Evolutionary conservation across 2,797 vertebrate species (phyloP), one percentile per base, ranked within the genome.

Genomic region (Macroramphosus scolopax): DNA sequence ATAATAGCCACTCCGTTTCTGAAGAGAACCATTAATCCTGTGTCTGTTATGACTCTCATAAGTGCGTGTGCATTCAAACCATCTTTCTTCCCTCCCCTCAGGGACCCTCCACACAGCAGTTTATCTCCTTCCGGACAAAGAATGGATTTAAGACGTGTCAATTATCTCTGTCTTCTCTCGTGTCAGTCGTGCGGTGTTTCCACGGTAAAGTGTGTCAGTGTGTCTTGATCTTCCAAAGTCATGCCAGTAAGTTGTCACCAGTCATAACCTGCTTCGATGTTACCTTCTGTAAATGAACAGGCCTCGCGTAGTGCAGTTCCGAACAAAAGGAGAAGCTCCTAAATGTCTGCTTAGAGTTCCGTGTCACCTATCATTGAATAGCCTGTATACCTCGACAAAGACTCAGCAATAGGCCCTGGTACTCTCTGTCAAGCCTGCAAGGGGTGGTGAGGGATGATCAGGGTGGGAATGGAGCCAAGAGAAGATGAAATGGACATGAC

Each of bases 321-420:
- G 52, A 87, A 85, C 75, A 68, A 83, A 68, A 60, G 59, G 64
- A 63, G 20, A 68, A 52, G 60, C 39, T 75, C 73, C 55, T 62
- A 40, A 54, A 72, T 74, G 77, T 63, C 75, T 30, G 64, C 57
- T 63, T 67, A 5, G 34, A 62, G 43, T 53, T 37, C 24, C 7
- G 52, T 73, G 72, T 82, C 79, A 77, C 74, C 82, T 80, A 79
- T 85, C 72, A 68, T 76, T 56, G 69, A 69, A 79, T 72, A 83
- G 84, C 80, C 80, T 83, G 85, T 83, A 84, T 90, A 90, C 90
- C 86, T 90, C 85, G 68, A 85, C 77, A 52, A 84, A 82, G 78
- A 77, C 85, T 80, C 82, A 85, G 87, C 87, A 88, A 88, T 89
- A 88, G 84, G 68, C 67, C 84, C 72, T 60, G 74, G 50, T 67